Conservation (phyloP, 2,113 vertebrate species). For the Ceyx cyanopectus region DNA sequence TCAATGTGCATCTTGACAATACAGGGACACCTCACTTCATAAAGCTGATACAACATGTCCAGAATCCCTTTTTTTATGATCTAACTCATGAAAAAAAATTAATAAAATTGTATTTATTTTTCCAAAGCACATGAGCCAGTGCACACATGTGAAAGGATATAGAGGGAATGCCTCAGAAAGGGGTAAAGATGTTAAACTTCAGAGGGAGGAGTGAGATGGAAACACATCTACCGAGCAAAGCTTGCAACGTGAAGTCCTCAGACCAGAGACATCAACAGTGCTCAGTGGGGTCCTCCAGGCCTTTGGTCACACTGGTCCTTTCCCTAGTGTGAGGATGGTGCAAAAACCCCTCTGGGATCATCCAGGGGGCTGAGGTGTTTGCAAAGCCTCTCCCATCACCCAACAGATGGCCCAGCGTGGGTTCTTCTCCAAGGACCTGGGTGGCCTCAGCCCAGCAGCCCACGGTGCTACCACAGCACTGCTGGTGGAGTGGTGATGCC, state of each 20-base stretch:
- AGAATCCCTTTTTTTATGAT: slow-evolving; percentile 11
- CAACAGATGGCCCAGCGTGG: accelerated
- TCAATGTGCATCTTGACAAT: neutral
- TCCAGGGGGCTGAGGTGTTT: accelerated
- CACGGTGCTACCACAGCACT: accelerated
- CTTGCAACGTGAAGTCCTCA: neutral
- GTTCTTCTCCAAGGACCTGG: neutral
- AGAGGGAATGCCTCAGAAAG: neutral
- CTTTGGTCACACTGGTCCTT: neutral
- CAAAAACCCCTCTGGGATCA: neutral
- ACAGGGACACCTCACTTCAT: slow-evolving; percentile 44
- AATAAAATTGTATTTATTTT: slow-evolving; percentile 56
- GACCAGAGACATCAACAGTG: neutral
- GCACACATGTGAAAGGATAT: neutral
- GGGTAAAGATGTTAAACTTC: neutral
- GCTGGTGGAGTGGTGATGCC: accelerated
- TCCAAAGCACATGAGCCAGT: neutral
- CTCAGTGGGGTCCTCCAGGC: accelerated
- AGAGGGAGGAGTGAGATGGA: neutral
- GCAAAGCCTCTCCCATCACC: accelerated
- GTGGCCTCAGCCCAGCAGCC: neutral
- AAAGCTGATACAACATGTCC: slow-evolving; percentile 25
- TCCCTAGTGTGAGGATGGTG: neutral
- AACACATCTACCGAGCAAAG: neutral
- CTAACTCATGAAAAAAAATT: slow-evolving; percentile 37